Base-by-base conservation (phyloP, 1,140 invertebrate genomes). In the Drosophila lacertosa region DNA sequence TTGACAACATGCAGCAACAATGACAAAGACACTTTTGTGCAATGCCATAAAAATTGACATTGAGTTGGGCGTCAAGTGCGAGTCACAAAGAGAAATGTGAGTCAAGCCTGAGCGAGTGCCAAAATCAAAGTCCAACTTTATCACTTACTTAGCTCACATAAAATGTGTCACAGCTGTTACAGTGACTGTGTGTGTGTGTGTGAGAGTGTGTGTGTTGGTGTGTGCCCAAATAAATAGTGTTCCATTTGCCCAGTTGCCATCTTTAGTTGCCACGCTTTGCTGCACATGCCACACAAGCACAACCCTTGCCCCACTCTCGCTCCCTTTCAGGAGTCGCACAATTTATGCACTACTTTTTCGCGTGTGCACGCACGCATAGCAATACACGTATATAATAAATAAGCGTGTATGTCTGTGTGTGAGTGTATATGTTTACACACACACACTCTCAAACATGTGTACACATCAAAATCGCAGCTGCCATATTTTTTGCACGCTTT, bases 111-210 rank as follows among this genome's bases (percentile, higher is more conserved):
- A 69, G 48, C 32, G 62, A 83, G 60, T 83, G 70, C 55, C 79
- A 57, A 78, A 83, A 83, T 84, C 80, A 83, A 83, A 83, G 71
- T 79, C 71, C 22, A 72, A 67, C 77, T 84, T 81, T 84, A 84
- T 81, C 77, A 88, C 82, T 81, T 88, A 81, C 80, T 84, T 81
- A 88, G 64, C 55, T 57, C 53, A 57, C 48, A 73, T 68, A 73
- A 67, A 68, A 62, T 58, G 47, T 79, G 73, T 60, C 76, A 58
- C 72, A 66, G 44, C 42, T 58, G 60, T 47, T 47, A 9, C 22
- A 47, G 44, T 13, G 2, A 11, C 7, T 42, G 29, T 44, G 22
- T 40, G n/a, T 45, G 29, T 26, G 29, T 57, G 15, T 39, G 47
- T 54, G 45, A 24, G n/a, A n/a, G 29, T 44, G 22, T 40, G n/a